Evolutionary conservation across 2,888 invertebrate genomes (phyloP).

Genomic region (Lacanobia oleracea): DNA sequence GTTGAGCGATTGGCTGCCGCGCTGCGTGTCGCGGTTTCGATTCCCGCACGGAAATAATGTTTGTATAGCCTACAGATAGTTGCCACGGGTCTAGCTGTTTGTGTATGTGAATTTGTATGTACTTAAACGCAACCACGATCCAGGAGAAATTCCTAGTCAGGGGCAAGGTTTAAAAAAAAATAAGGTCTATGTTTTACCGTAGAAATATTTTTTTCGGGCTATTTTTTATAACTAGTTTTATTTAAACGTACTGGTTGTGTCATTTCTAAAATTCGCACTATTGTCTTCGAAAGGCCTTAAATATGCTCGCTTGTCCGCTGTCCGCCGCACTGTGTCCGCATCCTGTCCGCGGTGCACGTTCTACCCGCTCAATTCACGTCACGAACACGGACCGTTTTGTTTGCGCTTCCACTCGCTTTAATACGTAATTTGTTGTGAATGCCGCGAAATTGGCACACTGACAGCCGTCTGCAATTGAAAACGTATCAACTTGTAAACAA

Average conservation of each 20-base stretch:
- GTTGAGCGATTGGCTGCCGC: no score
- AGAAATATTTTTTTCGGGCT: no score
- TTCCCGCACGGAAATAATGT: no score
- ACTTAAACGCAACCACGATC: no score
- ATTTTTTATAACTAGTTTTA: no score
- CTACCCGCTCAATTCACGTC: slow-evolving; percentile 85
- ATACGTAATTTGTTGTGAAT: slow-evolving; percentile 90
- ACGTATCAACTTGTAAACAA: slow-evolving; percentile 82
- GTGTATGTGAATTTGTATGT: no score
- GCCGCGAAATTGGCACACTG: slow-evolving; percentile 88
- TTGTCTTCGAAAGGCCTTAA: slow-evolving; percentile 12
- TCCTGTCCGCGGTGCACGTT: slow-evolving; percentile 70
- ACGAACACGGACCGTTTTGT: slow-evolving; percentile 88
- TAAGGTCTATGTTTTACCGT: no score
- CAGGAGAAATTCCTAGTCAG: no score
- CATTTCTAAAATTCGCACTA: slow-evolving; percentile 10
- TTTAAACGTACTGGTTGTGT: slow-evolving; percentile 7
- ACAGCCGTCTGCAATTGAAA: slow-evolving; percentile 86
- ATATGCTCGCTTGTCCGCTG: slow-evolving; percentile 50
- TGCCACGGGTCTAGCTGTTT: no score
- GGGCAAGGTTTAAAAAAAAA: no score
- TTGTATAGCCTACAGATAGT: no score
- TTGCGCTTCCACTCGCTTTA: slow-evolving; percentile 89
- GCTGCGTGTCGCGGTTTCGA: no score
- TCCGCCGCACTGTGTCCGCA: slow-evolving; percentile 50